Percentiles rank a stretch among this genome's conserved stretches.
Conservation (phyloP, 2,113 vertebrate species). For the Zeus faber region DNA sequence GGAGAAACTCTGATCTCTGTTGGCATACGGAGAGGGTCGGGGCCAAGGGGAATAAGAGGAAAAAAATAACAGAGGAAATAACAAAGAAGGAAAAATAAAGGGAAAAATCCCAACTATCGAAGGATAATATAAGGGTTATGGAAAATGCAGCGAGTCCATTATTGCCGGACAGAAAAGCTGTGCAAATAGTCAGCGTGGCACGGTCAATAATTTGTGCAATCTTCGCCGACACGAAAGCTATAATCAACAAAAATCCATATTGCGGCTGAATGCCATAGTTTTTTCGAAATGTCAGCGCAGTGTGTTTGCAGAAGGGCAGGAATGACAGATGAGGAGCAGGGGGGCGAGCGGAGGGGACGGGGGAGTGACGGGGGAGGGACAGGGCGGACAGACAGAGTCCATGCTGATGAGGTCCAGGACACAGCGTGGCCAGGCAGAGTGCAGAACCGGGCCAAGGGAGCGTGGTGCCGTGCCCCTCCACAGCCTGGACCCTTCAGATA, state of each 20-base stretch:
- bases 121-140: slow-evolving; percentile 56
- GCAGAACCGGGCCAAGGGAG: slow-evolving; percentile 39
- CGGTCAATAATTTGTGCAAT: slow-evolving; percentile 78
- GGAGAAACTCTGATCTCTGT: slow-evolving; percentile 65
- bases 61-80: slow-evolving; percentile 43
- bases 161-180: slow-evolving; percentile 63
- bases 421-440: slow-evolving; percentile 55
- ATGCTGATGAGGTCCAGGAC: slow-evolving; percentile 65
- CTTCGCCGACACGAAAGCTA: slow-evolving; percentile 70
- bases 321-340: slow-evolving; percentile 72
- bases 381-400: slow-evolving; percentile 48
- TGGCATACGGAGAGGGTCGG: slow-evolving; percentile 62
- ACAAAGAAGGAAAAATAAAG: slow-evolving; percentile 41
- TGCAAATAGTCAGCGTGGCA: slow-evolving; percentile 76
- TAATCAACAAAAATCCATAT: slow-evolving; percentile 79
- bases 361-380: slow-evolving; percentile 47
- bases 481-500: slow-evolving; percentile 44
- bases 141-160: slow-evolving; percentile 52
- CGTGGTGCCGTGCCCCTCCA: slow-evolving; percentile 24
- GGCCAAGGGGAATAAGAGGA: slow-evolving; percentile 52
- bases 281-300: slow-evolving; percentile 77
- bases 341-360: slow-evolving; percentile 21
- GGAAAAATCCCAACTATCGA: too few species aligned
- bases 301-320: slow-evolving; percentile 77
- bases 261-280: slow-evolving; percentile 77